Percentiles rank a stretch among this genome's conserved stretches.
These are phyloP conservation scores for Bergia puertoricense DNA, from an alignment of 92 coral and sea anemone genomes.

Conservation along the genomic window DNA sequence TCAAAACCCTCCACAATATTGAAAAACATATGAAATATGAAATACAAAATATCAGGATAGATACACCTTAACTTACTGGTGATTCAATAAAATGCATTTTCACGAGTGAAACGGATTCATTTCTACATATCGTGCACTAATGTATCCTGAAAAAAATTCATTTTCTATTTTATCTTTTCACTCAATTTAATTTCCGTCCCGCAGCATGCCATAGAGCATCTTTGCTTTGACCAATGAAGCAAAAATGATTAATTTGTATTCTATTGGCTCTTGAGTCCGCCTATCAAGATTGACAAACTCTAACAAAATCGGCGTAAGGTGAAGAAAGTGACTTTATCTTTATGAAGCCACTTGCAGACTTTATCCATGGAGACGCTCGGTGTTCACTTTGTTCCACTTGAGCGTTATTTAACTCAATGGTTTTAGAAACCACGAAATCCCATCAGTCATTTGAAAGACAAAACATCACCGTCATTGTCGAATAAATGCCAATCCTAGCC, in stretches of 20 bases:
- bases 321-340: background rate
- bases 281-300: constrained; percentile 5
- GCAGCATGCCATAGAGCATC: constrained; percentile 20
- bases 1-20: background rate
- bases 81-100: background rate
- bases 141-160: background rate
- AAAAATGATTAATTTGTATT: constrained; percentile 15
- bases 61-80: background rate
- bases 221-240: constrained; percentile 16
- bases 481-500: constrained; percentile 12
- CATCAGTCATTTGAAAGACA: constrained; percentile 3
- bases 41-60: background rate
- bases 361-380: background rate
- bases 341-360: background rate
- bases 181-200: constrained; percentile 40
- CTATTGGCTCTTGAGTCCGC: background rate
- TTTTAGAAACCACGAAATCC: background rate
- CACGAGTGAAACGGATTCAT: background rate
- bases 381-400: background rate
- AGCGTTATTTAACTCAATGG: background rate
- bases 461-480: constrained; percentile 6
- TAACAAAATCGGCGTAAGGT: background rate
- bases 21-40: background rate
- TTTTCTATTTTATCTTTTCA: constrained; percentile 18
- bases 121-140: background rate